Conservation (phyloP, 2,888 invertebrate species). For the Stomorhina lunata region DNA sequence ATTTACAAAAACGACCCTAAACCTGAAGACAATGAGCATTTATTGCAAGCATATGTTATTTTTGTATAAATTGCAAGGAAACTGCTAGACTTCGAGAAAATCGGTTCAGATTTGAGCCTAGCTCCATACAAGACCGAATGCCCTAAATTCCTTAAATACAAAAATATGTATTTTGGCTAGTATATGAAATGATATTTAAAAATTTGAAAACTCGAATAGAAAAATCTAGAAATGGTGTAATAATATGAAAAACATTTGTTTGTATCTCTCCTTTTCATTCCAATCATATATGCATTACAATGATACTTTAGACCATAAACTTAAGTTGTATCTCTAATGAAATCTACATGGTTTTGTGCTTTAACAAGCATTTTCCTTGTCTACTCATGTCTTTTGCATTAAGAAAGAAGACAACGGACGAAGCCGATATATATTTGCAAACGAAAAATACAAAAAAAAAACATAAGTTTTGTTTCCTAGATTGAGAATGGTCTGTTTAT, state of each 20-base stretch:
- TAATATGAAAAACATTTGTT: conserved; percentile 1
- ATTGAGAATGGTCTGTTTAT: background rate
- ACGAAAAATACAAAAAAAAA: background rate
- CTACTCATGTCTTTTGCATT: conserved; percentile 73
- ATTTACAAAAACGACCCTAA: no score
- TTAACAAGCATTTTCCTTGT: conserved; percentile 78
- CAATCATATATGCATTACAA: conserved; percentile 18
- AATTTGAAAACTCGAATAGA: no score
- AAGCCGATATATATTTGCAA: background rate
- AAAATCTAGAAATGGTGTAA: no score
- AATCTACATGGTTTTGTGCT: conserved; percentile 77
- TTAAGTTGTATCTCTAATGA: conserved; percentile 75
- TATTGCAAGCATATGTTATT: no score
- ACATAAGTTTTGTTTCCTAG: conserved; percentile 31
- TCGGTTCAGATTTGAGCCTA: no score
- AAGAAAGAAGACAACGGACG: conserved; percentile 37
- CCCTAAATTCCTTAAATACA: no score
- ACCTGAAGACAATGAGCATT: no score
- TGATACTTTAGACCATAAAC: conserved; percentile 63
- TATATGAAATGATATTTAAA: no score
- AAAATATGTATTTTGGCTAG: no score
- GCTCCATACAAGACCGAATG: no score
- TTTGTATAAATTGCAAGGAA: no score
- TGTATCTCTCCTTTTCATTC: background rate
- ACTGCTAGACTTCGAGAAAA: no score